phyloP scores from a whole-genome alignment of 2,797 vertebrate genomes.

The Mus caroli region DNA sequence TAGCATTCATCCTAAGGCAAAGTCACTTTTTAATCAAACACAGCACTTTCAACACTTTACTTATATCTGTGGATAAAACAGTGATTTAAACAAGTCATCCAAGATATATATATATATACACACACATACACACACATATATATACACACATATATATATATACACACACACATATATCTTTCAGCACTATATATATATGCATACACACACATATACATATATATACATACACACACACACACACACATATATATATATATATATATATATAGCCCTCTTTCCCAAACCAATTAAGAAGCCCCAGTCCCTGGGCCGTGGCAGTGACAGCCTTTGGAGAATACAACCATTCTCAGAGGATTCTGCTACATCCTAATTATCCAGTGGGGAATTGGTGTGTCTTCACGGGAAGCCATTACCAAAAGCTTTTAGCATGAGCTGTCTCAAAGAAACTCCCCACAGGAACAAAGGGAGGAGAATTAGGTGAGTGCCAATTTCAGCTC shows the following conservation, averaged over 20 bases:
- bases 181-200: no score
- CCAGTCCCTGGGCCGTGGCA: slow-evolving; percentile 22
- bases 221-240: not conserved
- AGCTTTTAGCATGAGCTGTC: slow-evolving; percentile 69
- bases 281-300: slow-evolving; percentile 67
- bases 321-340: slow-evolving; percentile 43
- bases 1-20: slow-evolving; percentile 18
- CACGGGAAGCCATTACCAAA: slow-evolving; percentile 54
- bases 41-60: slow-evolving; percentile 47
- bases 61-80: not conserved
- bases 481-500: not conserved
- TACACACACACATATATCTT: no score
- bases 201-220: no score
- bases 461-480: slow-evolving; percentile 39
- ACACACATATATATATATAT: no score
- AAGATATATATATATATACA: not conserved
- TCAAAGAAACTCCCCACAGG: slow-evolving; percentile 70
- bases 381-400: slow-evolving; percentile 66
- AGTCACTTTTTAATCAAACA: slow-evolving; percentile 46
- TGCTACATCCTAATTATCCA: slow-evolving; percentile 73
- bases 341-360: slow-evolving; percentile 55
- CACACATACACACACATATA: no score
- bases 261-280: no score
- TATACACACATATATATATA: not conserved
- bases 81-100: slow-evolving; percentile 53